phyloP scores from a whole-genome alignment of 2,888 invertebrate species.

The Cataglyphis livida region DNA sequence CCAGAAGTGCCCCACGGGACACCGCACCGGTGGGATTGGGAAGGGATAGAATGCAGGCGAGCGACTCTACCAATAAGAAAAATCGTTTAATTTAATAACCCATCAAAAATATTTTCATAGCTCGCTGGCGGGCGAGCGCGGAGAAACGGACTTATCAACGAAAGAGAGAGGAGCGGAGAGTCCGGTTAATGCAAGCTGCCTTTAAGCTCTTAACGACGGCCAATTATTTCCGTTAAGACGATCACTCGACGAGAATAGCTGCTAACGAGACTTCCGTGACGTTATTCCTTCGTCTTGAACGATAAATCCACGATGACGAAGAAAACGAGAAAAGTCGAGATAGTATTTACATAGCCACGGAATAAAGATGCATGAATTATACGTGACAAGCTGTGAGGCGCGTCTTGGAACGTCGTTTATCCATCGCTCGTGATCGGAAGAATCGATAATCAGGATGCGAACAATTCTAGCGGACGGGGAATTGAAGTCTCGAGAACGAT shows the following conservation, averaged over 20 bases:
- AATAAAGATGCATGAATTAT: slow-evolving; percentile 48
- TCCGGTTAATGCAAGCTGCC: slow-evolving; percentile 63
- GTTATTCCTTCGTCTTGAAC: slow-evolving; percentile 43
- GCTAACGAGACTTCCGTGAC: slow-evolving; percentile 71
- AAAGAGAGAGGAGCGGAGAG: slow-evolving; percentile 29
- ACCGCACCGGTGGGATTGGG: slow-evolving; percentile 54
- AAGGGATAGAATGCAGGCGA: slow-evolving; percentile 63
- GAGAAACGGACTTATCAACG: slow-evolving; percentile 31
- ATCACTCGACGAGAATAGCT: slow-evolving; percentile 67
- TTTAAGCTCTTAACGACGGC: slow-evolving; percentile 77
- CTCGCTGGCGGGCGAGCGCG: slow-evolving; percentile 38
- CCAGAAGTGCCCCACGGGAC: slow-evolving; percentile 84
- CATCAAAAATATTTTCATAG: slow-evolving; percentile 78
- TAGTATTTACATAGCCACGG: slow-evolving; percentile 30
- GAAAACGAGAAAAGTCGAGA: slow-evolving; percentile 26
- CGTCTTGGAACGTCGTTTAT: slow-evolving; percentile 7
- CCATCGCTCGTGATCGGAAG: background rate
- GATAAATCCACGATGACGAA: slow-evolving; percentile 8
- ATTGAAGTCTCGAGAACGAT: slow-evolving; percentile 19
- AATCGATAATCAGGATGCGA: slow-evolving; percentile 37
- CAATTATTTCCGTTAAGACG: slow-evolving; percentile 78
- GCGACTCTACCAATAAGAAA: slow-evolving; percentile 77
- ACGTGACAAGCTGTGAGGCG: slow-evolving; percentile 31
- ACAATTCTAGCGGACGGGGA: background rate
- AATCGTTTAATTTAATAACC: slow-evolving; percentile 85